Evolutionary conservation across 2,113 vertebrate genomes (phyloP).

Genomic region (Seriola aureovittata): DNA sequence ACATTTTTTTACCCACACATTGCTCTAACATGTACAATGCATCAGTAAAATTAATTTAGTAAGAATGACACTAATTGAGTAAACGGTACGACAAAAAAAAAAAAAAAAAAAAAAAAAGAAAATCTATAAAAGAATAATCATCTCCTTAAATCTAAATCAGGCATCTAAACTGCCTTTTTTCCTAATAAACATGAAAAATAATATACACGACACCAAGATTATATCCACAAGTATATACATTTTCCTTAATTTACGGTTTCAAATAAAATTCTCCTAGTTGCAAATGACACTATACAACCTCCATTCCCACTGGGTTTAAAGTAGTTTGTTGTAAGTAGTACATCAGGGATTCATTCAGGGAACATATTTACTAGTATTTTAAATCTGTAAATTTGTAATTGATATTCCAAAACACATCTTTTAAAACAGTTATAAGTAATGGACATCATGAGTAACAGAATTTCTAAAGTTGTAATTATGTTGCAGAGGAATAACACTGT

Average conservation of each 20-base stretch:
- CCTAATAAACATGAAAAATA: neutral
- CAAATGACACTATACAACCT: neutral
- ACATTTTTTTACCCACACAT: neutral
- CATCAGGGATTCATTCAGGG: neutral
- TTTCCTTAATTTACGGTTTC: neutral
- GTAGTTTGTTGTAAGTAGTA: conserved; percentile 5
- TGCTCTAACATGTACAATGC: conserved; percentile 6
- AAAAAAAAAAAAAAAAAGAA: neutral
- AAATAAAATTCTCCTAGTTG: neutral
- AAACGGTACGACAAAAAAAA: neutral
- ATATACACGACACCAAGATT: conserved; percentile 3
- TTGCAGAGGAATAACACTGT: neutral
- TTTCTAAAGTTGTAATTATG: conserved; percentile 19
- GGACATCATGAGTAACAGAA: conserved; percentile 7
- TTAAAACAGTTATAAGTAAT: conserved; percentile 3
- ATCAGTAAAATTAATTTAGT: neutral
- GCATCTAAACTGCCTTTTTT: conserved; percentile 10
- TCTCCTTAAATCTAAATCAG: neutral
- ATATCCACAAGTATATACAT: neutral
- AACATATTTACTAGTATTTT: neutral
- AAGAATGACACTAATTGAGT: neutral
- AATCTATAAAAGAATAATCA: neutral
- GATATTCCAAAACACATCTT: conserved; percentile 11
- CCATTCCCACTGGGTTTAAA: conserved; percentile 32
- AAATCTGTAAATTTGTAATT: conserved; percentile 20